Conservation (phyloP, 1,140 invertebrate genomes). For the Drosophila paulistorum region DNA sequence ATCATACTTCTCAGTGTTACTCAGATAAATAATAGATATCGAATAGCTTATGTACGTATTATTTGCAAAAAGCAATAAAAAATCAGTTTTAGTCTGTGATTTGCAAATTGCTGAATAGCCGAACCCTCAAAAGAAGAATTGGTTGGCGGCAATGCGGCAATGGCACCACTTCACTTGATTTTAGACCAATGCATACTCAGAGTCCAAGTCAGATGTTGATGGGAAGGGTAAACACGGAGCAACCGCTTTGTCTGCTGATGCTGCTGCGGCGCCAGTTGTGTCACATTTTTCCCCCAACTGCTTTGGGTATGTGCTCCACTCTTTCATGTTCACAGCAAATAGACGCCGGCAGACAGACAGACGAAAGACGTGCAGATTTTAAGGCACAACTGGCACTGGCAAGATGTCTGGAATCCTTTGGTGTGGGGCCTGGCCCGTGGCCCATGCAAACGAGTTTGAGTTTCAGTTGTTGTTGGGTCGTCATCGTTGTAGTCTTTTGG, state of each 20-base stretch:
- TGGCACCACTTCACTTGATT: not conserved
- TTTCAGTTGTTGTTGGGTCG: slow-evolving; percentile 25
- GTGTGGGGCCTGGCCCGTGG: not conserved
- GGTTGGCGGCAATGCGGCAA: not conserved
- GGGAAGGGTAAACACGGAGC: not conserved
- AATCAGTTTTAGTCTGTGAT: not conserved
- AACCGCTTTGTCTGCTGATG: slow-evolving; percentile 14
- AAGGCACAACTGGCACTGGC: slow-evolving; percentile 31
- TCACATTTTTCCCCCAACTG: slow-evolving; percentile 50
- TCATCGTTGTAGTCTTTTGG: slow-evolving; percentile 25
- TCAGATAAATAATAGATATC: too few relatives aligned
- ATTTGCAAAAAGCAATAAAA: not conserved
- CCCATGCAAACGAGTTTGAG: slow-evolving; percentile 46
- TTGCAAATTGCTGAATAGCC: not conserved
- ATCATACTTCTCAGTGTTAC: too few relatives aligned
- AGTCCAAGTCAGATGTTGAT: not conserved
- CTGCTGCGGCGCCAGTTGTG: slow-evolving; percentile 59
- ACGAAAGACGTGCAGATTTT: slow-evolving; percentile 9
- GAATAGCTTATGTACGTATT: not conserved
- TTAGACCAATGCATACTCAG: slow-evolving; percentile 5
- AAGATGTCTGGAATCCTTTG: slow-evolving; percentile 23
- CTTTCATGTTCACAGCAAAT: slow-evolving; percentile 33
- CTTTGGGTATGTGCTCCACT: slow-evolving; percentile 27
- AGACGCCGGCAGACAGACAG: slow-evolving; percentile 13
- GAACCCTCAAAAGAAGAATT: not conserved